phyloP scores from a whole-genome alignment of 2,888 invertebrate genomes.

The Rhagophthalmus giganteus region DNA sequence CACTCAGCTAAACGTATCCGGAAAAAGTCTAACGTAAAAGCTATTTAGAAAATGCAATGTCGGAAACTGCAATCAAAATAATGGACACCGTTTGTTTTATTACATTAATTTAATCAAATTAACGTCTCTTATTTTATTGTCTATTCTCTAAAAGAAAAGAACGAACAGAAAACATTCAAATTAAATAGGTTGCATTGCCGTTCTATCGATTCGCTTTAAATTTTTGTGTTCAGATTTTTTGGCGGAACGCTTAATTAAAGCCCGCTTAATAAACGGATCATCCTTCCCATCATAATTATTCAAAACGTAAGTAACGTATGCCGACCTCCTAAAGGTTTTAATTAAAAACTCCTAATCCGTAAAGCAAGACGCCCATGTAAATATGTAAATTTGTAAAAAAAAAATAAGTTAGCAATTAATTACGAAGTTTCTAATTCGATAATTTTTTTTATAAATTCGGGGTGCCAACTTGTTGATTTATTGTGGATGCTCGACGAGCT shows the following conservation, averaged over 20 bases:
- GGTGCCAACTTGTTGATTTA: constrained; percentile 19
- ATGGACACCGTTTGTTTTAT: constrained; percentile 11
- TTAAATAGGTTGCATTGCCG: no score
- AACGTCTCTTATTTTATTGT: constrained; percentile 1
- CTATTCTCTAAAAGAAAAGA: not conserved
- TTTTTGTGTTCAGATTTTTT: no score
- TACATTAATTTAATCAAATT: constrained; percentile 16
- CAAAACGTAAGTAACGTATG: no score
- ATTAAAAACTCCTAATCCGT: constrained; percentile 11
- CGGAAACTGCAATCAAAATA: constrained; percentile 9
- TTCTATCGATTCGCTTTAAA: no score
- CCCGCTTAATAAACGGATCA: no score
- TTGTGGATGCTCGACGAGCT: constrained; percentile 18
- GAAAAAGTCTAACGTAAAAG: constrained; percentile 1
- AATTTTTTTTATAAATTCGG: no score
- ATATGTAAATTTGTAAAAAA: no score
- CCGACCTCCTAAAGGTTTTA: constrained; percentile 1
- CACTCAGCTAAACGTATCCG: not conserved
- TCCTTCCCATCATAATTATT: no score
- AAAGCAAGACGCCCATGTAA: constrained; percentile 4
- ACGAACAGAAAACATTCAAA: no score
- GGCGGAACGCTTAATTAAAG: no score
- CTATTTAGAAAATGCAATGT: constrained; percentile 7
- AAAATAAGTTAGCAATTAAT: no score
- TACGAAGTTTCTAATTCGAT: not conserved